Base-by-base conservation (phyloP, 2,113 vertebrate genomes). In the Oncorhynchus clarkii region DNA sequence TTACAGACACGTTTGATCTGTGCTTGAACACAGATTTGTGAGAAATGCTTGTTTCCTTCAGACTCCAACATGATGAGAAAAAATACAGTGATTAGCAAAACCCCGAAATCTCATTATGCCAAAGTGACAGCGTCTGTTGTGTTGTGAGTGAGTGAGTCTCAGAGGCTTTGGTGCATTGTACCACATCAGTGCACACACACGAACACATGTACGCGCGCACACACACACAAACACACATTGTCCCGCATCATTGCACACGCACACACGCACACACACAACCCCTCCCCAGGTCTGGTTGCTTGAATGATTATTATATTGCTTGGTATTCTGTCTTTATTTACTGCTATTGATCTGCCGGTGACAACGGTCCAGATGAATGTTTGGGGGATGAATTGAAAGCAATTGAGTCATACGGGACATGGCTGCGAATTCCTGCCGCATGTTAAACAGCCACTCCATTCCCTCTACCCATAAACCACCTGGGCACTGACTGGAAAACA, bases 301-400 rank as follows among this genome's bases (percentile, higher is more conserved):
- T 85, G 82, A 79, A 71, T 71, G 82, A 86, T 86, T 85, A 83
- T 83, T 71, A 84, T 86, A 86, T 85, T 68, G 70, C 73, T 73
- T 73, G 62, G 68, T 83, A 73, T 81, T 90, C 79, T 77, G 80
- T 91, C 88, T 92, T 92, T 91, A 90, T 91, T 92, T 91, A 88
- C 79, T 26, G 64, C 70, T 74, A 91, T 92, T 72, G 89, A 92
- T 94, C 85, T 73, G 73, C 77, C 87, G 81, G 83, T 87, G 88
- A 79, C 82, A 84, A 81, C 78, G 72, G 86, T 89, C 82, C 78
- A 82, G 86, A 88, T 82, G 77, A 89, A 90, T 90, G 82, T 88
- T 86, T 76, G 77, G 74, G 80, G 75, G 64, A 77, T 80, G 84
- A 87, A 88, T 84, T 85, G 86, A 87, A 90, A 88, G 85, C 88